Evolutionary conservation across 2,113 vertebrate species (phyloP), one percentile per base, ranked within the genome.

Genomic region (Ancistrus triradiatus): DNA sequence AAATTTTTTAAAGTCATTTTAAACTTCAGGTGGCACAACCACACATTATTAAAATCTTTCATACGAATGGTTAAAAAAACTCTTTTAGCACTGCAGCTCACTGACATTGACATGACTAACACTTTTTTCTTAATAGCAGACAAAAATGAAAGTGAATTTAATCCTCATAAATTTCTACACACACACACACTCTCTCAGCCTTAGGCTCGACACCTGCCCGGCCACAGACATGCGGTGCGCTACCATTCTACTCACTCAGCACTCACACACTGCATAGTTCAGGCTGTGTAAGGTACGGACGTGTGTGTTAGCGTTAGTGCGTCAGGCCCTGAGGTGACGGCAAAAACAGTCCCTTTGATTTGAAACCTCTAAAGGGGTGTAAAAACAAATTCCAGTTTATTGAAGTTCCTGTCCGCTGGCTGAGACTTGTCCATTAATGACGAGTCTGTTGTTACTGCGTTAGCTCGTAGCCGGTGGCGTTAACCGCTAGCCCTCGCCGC

Each of bases 191-290:
- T 38, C 55, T 42, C 56, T 46, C 27, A 72, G 37, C 64, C 25
- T 67, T 2, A 3, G 33, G 69, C 74, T 48, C 64, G 70, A 52
- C 69, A 63, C 64, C 66, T 75, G 77, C 76, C 62, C 72, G 52
- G 69, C 67, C 80, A 74, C 76, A 75, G 75, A 75, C 78, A 77
- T 49, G 69, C 68, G 62, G 47, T 14, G 8, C 51, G 22, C 9
- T 35, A 63, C 47, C 63, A 43, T 43, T 40, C 50, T 51, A 56
- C 59, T 49, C 46, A 47, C 11, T 35, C 40, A 48, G 42, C 24
- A n/a, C 63, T 52, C 5, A 15, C 27, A 17, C 35, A 7, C 24
- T 47, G 46, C 49, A 59, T 43, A 57, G n/a, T 57, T 51, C n/a
- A 43, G 38, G 40, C 42, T 52, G 24, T 59, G 24, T 56, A 42